Evolutionary conservation across 1,140 invertebrate species (phyloP).

Genomic region (Cryptotermes secundus): DNA sequence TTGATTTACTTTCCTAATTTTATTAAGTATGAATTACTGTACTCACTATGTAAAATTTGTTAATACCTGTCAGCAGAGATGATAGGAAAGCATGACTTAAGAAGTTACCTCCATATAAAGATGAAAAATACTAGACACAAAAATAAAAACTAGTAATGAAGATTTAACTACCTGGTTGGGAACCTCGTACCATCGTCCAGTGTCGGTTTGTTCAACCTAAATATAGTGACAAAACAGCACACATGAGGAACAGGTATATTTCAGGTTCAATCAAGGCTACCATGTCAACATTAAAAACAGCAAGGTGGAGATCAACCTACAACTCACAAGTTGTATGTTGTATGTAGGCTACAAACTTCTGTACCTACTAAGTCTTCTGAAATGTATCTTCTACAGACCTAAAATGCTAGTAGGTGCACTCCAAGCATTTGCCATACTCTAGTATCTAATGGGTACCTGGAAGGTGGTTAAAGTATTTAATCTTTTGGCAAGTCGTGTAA

Average conservation of each 20-base stretch:
- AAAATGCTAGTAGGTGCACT: no score
- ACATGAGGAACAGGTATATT: constrained; percentile 10
- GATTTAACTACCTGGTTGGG: constrained; percentile 47
- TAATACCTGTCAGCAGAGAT: neutral
- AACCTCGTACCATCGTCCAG: constrained; percentile 57
- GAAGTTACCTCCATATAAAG: neutral
- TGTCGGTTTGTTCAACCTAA: constrained; percentile 54
- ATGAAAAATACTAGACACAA: neutral
- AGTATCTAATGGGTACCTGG: no score
- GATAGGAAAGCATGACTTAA: neutral
- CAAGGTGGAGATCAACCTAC: neutral
- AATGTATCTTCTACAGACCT: no score
- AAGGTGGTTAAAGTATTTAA: no score
- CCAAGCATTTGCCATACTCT: no score
- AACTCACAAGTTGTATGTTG: neutral
- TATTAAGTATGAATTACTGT: no score
- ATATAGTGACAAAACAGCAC: constrained; percentile 44
- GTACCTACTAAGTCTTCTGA: no score
- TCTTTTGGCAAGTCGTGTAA: no score
- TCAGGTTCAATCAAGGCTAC: neutral
- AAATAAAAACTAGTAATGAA: constrained; percentile 2
- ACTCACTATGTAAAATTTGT: no score
- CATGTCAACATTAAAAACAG: neutral
- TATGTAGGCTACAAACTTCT: neutral
- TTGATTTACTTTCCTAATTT: no score